Conservation (phyloP, 2,797 vertebrate species). For the Syncerus caffer region DNA sequence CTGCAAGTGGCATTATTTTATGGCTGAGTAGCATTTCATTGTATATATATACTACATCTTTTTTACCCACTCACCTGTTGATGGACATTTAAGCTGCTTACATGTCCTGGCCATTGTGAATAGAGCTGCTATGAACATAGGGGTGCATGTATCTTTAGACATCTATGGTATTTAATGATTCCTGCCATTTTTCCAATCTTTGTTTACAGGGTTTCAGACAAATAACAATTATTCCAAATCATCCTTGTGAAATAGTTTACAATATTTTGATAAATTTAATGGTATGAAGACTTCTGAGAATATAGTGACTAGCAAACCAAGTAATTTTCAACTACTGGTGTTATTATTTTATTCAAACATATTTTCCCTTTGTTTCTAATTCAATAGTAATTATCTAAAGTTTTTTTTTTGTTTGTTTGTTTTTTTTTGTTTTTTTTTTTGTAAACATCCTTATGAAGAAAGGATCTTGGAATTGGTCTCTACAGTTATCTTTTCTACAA, state of each 20-base stretch:
- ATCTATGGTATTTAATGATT: not conserved
- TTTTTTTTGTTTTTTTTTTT: not conserved
- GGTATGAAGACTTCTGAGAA: not conserved
- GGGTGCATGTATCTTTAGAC: not conserved
- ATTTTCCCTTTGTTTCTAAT: not conserved
- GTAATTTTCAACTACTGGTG: not conserved
- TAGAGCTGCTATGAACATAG: not conserved
- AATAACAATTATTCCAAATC: not conserved
- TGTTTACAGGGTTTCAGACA: not conserved
- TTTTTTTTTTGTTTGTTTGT: not conserved
- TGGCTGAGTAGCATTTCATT: not conserved
- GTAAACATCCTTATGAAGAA: not conserved
- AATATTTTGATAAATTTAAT: not conserved
- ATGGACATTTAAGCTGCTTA: not conserved
- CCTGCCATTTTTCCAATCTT: not conserved
- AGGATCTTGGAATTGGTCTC: not conserved
- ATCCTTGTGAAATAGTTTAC: not conserved
- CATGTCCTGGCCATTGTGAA: not conserved
- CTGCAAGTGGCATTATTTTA: not conserved
- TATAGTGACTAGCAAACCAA: not conserved
- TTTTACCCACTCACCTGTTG: not conserved
- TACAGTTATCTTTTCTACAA: not conserved
- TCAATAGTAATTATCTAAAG: not conserved
- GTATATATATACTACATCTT: not conserved
- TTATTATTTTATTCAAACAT: not conserved